Conservation (phyloP, 1,140 invertebrate genomes). For the Chlorops oryzae region DNA sequence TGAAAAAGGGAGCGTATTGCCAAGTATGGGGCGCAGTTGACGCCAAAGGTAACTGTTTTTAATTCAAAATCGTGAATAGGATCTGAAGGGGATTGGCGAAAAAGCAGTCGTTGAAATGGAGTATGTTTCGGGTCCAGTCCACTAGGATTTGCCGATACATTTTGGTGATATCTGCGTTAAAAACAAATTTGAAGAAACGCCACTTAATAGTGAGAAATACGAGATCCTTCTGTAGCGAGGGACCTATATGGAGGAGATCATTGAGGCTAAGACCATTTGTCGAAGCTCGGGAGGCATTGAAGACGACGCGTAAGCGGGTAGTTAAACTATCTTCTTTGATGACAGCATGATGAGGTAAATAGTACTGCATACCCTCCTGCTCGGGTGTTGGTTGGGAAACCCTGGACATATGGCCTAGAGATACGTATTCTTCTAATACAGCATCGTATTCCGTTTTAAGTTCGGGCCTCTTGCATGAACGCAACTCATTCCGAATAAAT, state of each 20-base stretch:
- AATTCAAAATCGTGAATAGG: too few relatives aligned
- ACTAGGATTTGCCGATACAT: constrained; percentile 43
- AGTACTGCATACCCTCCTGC: constrained; percentile 1
- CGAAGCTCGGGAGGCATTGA: constrained; percentile 26
- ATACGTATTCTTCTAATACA: constrained; percentile 9
- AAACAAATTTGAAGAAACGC: constrained; percentile 24
- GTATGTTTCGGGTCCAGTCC: too few relatives aligned
- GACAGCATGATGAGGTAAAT: constrained; percentile 12
- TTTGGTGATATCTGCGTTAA: constrained; percentile 34
- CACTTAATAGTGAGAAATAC: constrained; percentile 40
- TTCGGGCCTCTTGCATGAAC: background rate
- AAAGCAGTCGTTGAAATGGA: too few relatives aligned
- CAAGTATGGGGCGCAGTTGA: too few relatives aligned
- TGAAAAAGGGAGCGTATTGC: too few relatives aligned
- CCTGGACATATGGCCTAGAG: constrained; percentile 11
- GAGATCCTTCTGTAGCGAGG: constrained; percentile 32
- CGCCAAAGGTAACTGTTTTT: too few relatives aligned
- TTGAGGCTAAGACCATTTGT: constrained; percentile 27
- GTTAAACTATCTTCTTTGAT: constrained; percentile 6
- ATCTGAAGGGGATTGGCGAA: too few relatives aligned
- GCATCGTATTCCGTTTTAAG: background rate
- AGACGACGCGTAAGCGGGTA: constrained; percentile 31
- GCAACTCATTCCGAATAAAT: background rate
- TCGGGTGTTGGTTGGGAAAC: constrained; percentile 5
- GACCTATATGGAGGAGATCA: constrained; percentile 35